Percentiles rank a stretch among this genome's conserved stretches.
phyloP scores from a whole-genome alignment of 2,113 vertebrate species.

The Loxodonta africana region DNA sequence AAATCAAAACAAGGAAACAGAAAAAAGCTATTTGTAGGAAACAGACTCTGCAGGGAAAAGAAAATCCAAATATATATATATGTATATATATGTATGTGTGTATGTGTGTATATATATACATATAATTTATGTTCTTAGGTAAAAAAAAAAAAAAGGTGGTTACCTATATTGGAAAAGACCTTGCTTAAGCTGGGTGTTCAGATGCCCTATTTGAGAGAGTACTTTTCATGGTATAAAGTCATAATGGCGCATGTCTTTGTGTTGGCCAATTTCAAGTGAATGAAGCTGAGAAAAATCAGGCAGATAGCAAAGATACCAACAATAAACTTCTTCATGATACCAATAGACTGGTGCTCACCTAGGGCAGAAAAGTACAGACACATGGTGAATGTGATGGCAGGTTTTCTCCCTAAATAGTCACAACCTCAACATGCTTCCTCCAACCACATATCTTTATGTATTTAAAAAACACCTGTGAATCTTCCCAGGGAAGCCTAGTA shows the following conservation, averaged over 20 bases:
- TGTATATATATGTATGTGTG: not conserved
- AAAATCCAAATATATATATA: not conserved
- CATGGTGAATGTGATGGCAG: not conserved
- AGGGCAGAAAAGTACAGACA: not conserved
- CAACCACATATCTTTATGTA: not conserved
- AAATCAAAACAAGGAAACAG: not conserved
- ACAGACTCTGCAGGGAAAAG: not conserved
- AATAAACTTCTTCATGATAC: not conserved
- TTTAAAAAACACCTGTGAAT: not conserved
- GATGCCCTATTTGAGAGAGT: not conserved
- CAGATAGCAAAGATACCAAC: not conserved
- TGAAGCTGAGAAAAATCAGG: not conserved
- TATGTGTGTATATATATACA: not conserved
- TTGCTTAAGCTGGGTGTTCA: not conserved
- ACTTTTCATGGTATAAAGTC: not conserved
- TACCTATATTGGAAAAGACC: not conserved
- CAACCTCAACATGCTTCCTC: not conserved
- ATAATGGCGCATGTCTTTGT: constrained; percentile 11
- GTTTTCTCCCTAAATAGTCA: not conserved
- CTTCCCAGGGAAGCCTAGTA: not conserved
- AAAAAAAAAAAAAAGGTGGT: not conserved
- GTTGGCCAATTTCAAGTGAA: constrained; percentile 4
- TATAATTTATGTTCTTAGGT: not conserved
- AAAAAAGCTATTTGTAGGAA: not conserved
- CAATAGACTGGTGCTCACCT: not conserved